Percentiles rank a stretch among this genome's conserved stretches.
These are phyloP conservation scores for Corydoras sp. DNA, from an alignment of 2,113 vertebrate species.

Conservation along the genomic window DNA sequence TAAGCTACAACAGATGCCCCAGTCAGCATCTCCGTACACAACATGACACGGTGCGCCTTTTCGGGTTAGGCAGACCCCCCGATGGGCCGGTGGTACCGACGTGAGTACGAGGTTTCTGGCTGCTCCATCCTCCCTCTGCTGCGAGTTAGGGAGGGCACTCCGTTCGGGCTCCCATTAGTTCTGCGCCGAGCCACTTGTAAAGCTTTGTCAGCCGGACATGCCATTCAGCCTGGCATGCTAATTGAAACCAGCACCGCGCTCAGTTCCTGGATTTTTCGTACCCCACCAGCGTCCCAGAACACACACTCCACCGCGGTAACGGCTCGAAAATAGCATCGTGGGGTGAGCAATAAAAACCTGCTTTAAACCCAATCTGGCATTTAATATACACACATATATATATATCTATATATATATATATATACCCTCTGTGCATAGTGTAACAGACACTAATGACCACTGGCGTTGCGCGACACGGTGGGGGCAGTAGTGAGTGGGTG, in stretches of 20 bases:
- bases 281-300: constrained; percentile 48
- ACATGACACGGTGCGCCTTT: no score
- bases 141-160: background rate
- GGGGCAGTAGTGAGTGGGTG: constrained; percentile 9
- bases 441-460: constrained; percentile 45
- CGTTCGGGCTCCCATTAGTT: constrained; percentile 33
- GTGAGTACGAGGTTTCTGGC: background rate
- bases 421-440: constrained; percentile 22
- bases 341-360: constrained; percentile 45
- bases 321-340: constrained; percentile 54
- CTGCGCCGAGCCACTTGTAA: constrained; percentile 58
- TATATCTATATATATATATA: background rate
- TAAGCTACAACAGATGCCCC: no score
- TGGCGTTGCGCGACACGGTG: constrained; percentile 36
- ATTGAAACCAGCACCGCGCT: constrained; percentile 71
- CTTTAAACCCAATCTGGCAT: constrained; percentile 43
- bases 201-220: constrained; percentile 52
- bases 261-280: constrained; percentile 46
- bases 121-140: background rate
- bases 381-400: constrained; percentile 11
- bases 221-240: constrained; percentile 64
- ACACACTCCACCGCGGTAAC: constrained; percentile 52
- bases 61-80: no score
- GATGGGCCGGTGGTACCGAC: no score
- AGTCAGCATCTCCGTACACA: no score